Base-by-base conservation (phyloP, 2,888 invertebrate species). In the Erebia aethiops region DNA sequence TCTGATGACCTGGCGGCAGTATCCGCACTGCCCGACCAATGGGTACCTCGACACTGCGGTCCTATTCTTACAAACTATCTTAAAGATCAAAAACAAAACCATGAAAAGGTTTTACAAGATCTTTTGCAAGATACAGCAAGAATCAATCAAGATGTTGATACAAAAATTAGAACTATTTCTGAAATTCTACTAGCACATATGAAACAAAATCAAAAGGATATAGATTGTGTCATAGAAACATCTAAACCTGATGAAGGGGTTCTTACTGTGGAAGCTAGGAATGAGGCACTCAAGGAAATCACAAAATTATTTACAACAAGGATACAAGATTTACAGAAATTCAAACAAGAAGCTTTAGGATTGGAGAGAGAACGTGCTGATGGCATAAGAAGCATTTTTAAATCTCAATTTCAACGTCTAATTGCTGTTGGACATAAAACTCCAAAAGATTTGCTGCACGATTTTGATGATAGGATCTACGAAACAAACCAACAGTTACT, bases 401-500 rank as follows among this genome's bases (percentile, higher is more conserved):
- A 86, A 56, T 80, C 84, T 58, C 76, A 90, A 63, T 92, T 91
- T 75, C 87, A 87, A 68, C 80, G 79, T 13, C 76, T 89, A 3
- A 78, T 91, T 16, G 75, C 78, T 41, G 75, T 87, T 64, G 91
- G 87, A 4, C 83, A 87, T 68, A 78, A 74, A 71, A 75, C 87
- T 26, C 89, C 89, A 0, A 86, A 84, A 77, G 83, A 87, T 18
- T 77, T 91, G 65, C 74, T 91, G 14, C 86, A 89, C 64, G 85
- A 89, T 60, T 90, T 91, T 73, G 91, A 92, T 79, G 82, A 86
- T 65, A 83, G 79, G 26, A 84, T 85, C n/a, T 90, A 87, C 75
- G 87, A 87, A 67, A 82, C 89, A 7, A 92, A 92, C 78, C 89
- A 91, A 74, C 91, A 92, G 75, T 77, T 91, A 56, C 68, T 91